Base-by-base conservation (phyloP, 2,797 vertebrate species). In the Crossoptilon crossoptilon region DNA sequence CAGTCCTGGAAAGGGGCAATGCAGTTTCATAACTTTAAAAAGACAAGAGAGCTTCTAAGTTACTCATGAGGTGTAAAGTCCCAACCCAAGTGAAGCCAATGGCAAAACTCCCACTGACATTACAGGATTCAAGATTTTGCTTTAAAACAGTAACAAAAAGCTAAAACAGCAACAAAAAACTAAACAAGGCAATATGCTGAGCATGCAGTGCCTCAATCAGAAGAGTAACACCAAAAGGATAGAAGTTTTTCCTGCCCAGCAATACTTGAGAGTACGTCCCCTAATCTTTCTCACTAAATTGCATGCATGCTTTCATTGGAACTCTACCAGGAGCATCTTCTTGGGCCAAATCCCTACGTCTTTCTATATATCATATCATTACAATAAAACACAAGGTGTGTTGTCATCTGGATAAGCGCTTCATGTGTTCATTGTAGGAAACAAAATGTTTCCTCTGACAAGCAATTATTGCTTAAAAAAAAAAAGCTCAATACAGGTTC, bases 401-500 rank as follows among this genome's bases (percentile, higher is more conserved):
- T 43, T 92, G 64, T 83, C 95, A 95, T 86, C 67, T 84, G 60
- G 79, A 81, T 6, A 86, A 51, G 86, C 82, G 70, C 67, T 53
- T 71, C 68, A 13, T 39, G 58, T 19, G 41, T 70, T 81, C 71
- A 33, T 2, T 46, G 80, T 83, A 93, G 89, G 56, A 95, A 92
- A 90, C 53, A 76, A 71, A 88, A 91, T n/a, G 49, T 76, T 66
- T 51, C 71, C n/a, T n/a, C 79, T 92, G 78, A 94, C 56, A 84
- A 84, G 70, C 63, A 94, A 92, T 89, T 92, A 85, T 53, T 85
- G 82, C 70, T 53, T 16, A 29, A 53, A 53, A 16, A 70, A 70
- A 94, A 82, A 66, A 41, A 75, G 29, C 93, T 91, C 72, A 85
- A 79, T 93, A 73, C 5, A 71, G 55, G 43, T 33, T 91, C 73